Conservation (phyloP, 2,113 vertebrate species). For the Pseudorasbora parva region DNA sequence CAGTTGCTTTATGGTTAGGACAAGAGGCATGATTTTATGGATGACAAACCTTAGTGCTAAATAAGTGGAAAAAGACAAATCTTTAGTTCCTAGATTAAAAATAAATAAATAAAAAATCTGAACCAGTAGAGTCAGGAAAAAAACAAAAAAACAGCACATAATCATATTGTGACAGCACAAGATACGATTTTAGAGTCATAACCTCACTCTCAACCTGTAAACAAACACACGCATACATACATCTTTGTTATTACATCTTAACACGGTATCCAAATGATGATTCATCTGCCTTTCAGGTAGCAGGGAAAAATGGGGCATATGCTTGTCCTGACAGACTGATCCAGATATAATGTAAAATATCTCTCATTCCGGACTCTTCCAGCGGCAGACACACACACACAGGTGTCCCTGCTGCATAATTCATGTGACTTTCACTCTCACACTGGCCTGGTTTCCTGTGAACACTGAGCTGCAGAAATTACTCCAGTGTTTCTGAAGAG, state of each 20-base stretch:
- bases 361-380: constrained; percentile 68
- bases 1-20: background rate
- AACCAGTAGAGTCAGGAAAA: background rate
- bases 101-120: background rate
- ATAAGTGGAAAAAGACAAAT: constrained; percentile 47
- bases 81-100: background rate
- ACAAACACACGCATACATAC: constrained; percentile 2
- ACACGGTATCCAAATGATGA: constrained; percentile 61
- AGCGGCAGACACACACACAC: constrained; percentile 56
- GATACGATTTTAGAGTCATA: constrained; percentile 32
- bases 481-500: constrained; percentile 44
- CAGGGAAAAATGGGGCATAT: constrained; percentile 54
- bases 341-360: constrained; percentile 73
- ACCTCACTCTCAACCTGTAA: constrained; percentile 27
- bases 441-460: constrained; percentile 64
- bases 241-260: constrained; percentile 48
- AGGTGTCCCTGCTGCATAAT: constrained; percentile 73
- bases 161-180: constrained; percentile 26
- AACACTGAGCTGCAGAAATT: constrained; percentile 49
- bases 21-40: constrained; percentile 18
- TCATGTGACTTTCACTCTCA: constrained; percentile 67
- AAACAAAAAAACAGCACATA: background rate
- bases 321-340: constrained; percentile 68
- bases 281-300: constrained; percentile 60
- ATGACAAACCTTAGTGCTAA: constrained; percentile 40